Base-by-base conservation (phyloP, 2,113 vertebrate genomes). In the Anser cygnoides region DNA sequence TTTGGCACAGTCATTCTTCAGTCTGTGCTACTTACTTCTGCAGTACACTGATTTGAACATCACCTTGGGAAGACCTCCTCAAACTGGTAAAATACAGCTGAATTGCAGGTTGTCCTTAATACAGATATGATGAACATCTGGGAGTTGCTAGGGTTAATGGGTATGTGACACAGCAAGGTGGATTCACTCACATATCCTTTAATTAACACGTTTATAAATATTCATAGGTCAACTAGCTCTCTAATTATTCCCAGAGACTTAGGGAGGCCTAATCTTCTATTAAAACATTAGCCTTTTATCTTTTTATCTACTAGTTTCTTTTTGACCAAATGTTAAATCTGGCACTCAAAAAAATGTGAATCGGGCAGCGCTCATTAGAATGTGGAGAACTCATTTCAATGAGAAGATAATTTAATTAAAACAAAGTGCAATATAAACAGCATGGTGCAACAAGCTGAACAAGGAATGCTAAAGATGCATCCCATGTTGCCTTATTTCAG, bases 191-290 rank as follows among this genome's bases (percentile, higher is more conserved):
- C 72, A 92, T 29, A 68, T 66, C 62, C 57, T 65, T 93, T 96
- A 97, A 97, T 96, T 96, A 97, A 92, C 76, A 91, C 50, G 62
- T 78, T 50, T 29, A 95, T 97, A 92, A 96, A 97, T 96, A 97
- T 96, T 97, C 92, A 97, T 83, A 87, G 86, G 82, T 87, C 93
- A 96, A 75, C 90, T 81, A 79, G 76, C 71, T 79, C 87, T 94
- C 46, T 94, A 96, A 97, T 93, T 97, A 92, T 88, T 95, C 79
- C 35, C 58, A 76, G 74, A 93, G 76, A 89, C 20, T 87, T 87
- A 43, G 26, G 90, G 80, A 84, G 88, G 41, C n/a, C 57, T 35
- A 37, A 95, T 63, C 85, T 94, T 84, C 44, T 75, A 39, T 50
- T 66, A 16, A 75, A 90, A 73, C 50, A 17, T 14, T 50, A 83